These are phyloP conservation scores for Oncorhynchus clarkii DNA, from an alignment of 2,113 vertebrate species.

Conservation along the genomic window DNA sequence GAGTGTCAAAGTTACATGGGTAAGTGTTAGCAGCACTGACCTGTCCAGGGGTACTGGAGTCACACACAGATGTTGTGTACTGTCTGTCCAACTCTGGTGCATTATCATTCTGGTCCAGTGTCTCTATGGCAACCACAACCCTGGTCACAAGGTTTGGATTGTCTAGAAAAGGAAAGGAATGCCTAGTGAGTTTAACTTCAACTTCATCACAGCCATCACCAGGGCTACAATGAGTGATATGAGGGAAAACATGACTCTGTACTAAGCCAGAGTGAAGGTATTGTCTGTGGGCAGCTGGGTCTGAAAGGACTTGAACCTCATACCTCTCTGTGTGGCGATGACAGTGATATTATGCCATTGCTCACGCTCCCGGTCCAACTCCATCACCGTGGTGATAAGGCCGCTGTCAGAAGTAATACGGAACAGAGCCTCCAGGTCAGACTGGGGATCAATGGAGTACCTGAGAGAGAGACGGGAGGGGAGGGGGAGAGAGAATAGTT, in stretches of 20 bases:
- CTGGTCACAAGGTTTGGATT: slow-evolving; percentile 82
- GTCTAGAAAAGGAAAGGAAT: slow-evolving; percentile 62
- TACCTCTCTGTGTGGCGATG: slow-evolving; percentile 85
- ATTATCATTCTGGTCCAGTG: slow-evolving; percentile 88
- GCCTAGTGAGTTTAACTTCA: not conserved
- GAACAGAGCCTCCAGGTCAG: slow-evolving; percentile 83
- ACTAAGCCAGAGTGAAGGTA: not conserved
- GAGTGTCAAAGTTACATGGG: too few relatives aligned
- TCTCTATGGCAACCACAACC: slow-evolving; percentile 84
- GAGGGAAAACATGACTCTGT: not conserved
- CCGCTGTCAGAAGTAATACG: slow-evolving; percentile 83
- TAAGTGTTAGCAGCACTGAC: slow-evolving; percentile 55
- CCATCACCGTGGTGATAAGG: slow-evolving; percentile 77
- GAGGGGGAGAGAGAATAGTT: not conserved
- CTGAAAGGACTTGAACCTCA: not conserved
- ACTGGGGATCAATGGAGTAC: slow-evolving; percentile 84
- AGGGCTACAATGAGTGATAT: not conserved
- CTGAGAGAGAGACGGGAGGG: slow-evolving; percentile 48
- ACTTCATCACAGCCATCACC: not conserved
- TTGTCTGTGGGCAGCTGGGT: not conserved
- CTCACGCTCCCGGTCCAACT: slow-evolving; percentile 82
- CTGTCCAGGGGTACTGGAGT: slow-evolving; percentile 81
- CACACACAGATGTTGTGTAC: slow-evolving; percentile 83
- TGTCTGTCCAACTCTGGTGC: slow-evolving; percentile 82
- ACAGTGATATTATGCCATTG: slow-evolving; percentile 88